A percentile compares a stretch with the other conserved stretches of the same genome.
Conservation (phyloP, 2,797 vertebrate genomes). For the Crypturellus tataupa region DNA sequence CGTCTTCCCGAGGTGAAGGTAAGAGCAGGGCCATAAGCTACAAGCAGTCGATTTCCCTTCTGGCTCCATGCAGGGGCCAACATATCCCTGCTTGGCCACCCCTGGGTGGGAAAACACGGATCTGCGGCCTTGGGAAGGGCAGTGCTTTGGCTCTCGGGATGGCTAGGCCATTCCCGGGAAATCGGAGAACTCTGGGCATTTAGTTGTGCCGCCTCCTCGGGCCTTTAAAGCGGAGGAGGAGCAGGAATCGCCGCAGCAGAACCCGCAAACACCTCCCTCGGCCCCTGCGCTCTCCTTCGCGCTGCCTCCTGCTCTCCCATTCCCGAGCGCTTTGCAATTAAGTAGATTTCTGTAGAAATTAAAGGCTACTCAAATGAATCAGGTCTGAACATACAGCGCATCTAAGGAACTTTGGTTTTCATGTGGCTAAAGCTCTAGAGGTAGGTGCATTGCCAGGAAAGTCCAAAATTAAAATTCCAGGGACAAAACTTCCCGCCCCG, state of each 20-base stretch:
- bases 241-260: neutral
- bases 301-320: neutral
- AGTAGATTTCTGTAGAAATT: neutral
- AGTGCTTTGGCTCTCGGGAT: neutral
- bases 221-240: neutral
- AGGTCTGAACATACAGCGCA: neutral
- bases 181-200: accelerated
- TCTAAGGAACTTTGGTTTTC: neutral
- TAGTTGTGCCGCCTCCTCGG: neutral
- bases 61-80: neutral
- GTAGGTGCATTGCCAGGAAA: neutral
- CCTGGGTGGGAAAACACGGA: accelerated
- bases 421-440: accelerated
- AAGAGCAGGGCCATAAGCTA: neutral
- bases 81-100: accelerated
- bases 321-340: neutral
- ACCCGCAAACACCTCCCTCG: neutral
- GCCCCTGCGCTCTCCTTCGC: neutral
- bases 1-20: neutral
- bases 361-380: neutral
- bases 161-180: accelerated
- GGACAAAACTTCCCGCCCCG: neutral
- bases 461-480: neutral
- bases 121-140: neutral
- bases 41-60: neutral